A percentile compares a stretch with the other conserved stretches of the same genome.
These are phyloP conservation scores for Myathropa florea DNA, from an alignment of 2,888 invertebrate species.

Conservation along the genomic window DNA sequence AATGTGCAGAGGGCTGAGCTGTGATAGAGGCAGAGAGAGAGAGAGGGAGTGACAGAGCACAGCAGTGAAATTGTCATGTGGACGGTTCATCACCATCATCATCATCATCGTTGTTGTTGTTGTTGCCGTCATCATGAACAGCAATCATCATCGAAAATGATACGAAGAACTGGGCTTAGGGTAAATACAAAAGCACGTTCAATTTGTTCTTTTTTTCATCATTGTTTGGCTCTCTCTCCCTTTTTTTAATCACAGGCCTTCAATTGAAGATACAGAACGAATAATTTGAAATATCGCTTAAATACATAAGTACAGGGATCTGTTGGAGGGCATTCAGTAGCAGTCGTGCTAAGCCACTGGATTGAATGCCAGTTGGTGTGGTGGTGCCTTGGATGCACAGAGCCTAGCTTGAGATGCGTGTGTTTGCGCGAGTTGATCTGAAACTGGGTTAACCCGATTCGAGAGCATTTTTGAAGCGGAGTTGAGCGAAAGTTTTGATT, in stretches of 20 bases:
- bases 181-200: conserved; percentile 28
- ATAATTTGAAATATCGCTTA: conserved; percentile 38
- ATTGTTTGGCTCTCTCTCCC: too few relatives aligned
- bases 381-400: background rate
- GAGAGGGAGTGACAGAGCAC: conserved; percentile 12
- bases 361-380: conserved; percentile 41
- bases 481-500: too few relatives aligned
- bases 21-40: background rate
- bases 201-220: background rate
- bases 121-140: background rate
- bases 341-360: conserved; percentile 46
- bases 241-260: conserved; percentile 65
- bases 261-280: conserved; percentile 46
- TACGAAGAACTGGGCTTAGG: conserved; percentile 11
- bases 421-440: too few relatives aligned
- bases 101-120: too few relatives aligned
- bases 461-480: too few relatives aligned
- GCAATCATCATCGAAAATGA: conserved; percentile 38
- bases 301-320: conserved; percentile 15
- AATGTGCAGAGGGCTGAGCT: background rate
- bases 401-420: too few relatives aligned
- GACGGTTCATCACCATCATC: conserved; percentile 50
- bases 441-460: too few relatives aligned
- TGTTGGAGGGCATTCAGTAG: conserved; percentile 26
- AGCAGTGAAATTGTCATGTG: conserved; percentile 59